Evolutionary conservation across 2,113 vertebrate genomes (phyloP).

Genomic region (Poeciliopsis occidentalis): DNA sequence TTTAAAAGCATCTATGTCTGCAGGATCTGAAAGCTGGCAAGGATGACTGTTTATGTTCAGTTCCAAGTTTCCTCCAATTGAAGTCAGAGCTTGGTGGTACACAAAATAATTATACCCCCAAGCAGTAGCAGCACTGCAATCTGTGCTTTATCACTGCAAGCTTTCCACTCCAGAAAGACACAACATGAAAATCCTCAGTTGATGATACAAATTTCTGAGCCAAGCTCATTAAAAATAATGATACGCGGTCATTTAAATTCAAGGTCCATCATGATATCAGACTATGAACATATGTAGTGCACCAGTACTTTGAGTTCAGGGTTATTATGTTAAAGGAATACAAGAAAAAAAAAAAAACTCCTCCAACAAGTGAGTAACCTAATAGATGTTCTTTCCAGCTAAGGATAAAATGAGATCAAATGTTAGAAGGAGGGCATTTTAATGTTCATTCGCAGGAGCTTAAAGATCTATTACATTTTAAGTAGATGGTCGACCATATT

Average conservation of each 20-base stretch:
- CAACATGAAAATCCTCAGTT: conserved; percentile 53
- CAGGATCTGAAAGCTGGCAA: conserved; percentile 47
- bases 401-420: conserved; percentile 40
- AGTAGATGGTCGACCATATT: conserved; percentile 46
- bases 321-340: conserved; percentile 41
- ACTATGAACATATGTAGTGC: conserved; percentile 51
- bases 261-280: conserved; percentile 71
- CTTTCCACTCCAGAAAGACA: conserved; percentile 49
- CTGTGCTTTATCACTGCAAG: conserved; percentile 64
- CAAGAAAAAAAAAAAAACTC: conserved; percentile 39
- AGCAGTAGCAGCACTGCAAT: conserved; percentile 60
- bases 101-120: conserved; percentile 78
- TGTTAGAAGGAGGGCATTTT: conserved; percentile 31
- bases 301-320: conserved; percentile 37
- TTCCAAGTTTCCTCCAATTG: conserved; percentile 66
- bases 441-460: conserved; percentile 40
- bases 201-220: conserved; percentile 53
- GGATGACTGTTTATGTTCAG: conserved; percentile 56
- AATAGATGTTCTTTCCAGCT: conserved; percentile 23
- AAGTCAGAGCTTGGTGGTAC: conserved; percentile 67
- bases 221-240: conserved; percentile 73
- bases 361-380: background rate
- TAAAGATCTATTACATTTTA: conserved; percentile 48
- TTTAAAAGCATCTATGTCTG: conserved; percentile 52
- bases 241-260: conserved; percentile 77